A percentile compares a stretch with the other conserved stretches of the same genome.
These are phyloP conservation scores for Noctilio leporinus DNA, from an alignment of 2,113 vertebrate genomes.

Conservation along the genomic window DNA sequence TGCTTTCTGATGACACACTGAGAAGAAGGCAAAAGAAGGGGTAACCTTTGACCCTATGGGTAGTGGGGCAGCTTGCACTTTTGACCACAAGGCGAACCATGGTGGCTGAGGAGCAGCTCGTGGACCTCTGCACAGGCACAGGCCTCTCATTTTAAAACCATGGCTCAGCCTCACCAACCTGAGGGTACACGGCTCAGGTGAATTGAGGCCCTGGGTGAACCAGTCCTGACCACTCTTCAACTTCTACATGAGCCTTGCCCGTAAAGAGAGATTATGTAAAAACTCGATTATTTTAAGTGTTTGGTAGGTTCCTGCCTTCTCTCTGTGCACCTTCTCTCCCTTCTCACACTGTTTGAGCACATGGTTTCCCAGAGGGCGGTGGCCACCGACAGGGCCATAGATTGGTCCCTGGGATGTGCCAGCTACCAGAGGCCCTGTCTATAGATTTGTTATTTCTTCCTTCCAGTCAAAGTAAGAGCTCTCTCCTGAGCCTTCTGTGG, in stretches of 20 bases:
- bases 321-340: not conserved
- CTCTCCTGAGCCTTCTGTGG: not conserved
- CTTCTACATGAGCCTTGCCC: not conserved
- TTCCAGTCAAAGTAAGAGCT: not conserved
- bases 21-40: not conserved
- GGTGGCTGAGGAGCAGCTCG: rapidly evolving
- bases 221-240: not conserved
- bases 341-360: not conserved
- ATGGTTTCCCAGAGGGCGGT: not conserved
- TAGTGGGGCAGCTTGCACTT: not conserved
- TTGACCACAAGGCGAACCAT: rapidly evolving
- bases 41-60: not conserved
- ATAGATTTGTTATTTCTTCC: not conserved
- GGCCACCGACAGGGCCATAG: not conserved
- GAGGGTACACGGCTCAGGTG: not conserved
- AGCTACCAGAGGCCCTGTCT: not conserved
- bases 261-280: not conserved
- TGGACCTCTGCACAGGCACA: not conserved
- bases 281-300: not conserved
- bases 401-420: not conserved
- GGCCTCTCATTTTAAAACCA: not conserved
- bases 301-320: not conserved
- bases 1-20: not conserved
- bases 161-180: not conserved
- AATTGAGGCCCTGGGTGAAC: not conserved